phyloP scores from a whole-genome alignment of 2,113 vertebrate species.

The Microcebus tavaratra region DNA sequence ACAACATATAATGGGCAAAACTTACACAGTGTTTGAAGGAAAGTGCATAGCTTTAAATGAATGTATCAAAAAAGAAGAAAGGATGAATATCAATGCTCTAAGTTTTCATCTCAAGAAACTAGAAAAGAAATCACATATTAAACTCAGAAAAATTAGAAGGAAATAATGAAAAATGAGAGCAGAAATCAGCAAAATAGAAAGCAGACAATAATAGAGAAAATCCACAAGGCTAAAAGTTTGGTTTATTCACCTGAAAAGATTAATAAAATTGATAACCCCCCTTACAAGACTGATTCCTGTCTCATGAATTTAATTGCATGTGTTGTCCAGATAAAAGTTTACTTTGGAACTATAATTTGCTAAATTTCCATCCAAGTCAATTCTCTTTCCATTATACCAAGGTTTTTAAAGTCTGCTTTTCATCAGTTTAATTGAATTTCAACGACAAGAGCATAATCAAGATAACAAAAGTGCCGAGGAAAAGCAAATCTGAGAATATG shows the following conservation, averaged over 20 bases:
- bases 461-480: neutral
- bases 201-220: neutral
- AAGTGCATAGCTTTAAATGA: neutral
- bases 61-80: neutral
- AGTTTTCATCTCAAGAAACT: neutral
- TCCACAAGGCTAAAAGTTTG: neutral
- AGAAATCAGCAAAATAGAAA: neutral
- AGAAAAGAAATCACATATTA: neutral
- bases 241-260: neutral
- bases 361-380: neutral
- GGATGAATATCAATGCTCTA: neutral
- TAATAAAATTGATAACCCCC: neutral
- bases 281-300: neutral
- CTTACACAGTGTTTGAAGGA: neutral
- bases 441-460: neutral
- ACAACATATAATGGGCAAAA: neutral
- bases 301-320: neutral
- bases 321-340: conserved; percentile 45
- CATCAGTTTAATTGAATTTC: neutral
- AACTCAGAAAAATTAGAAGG: neutral
- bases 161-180: neutral
- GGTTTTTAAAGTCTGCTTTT: conserved; percentile 39
- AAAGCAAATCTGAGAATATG: neutral
- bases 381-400: neutral
- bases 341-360: conserved; percentile 8